These are phyloP conservation scores for Elegia similella DNA, from an alignment of 2,888 invertebrate species.

Conservation along the genomic window DNA sequence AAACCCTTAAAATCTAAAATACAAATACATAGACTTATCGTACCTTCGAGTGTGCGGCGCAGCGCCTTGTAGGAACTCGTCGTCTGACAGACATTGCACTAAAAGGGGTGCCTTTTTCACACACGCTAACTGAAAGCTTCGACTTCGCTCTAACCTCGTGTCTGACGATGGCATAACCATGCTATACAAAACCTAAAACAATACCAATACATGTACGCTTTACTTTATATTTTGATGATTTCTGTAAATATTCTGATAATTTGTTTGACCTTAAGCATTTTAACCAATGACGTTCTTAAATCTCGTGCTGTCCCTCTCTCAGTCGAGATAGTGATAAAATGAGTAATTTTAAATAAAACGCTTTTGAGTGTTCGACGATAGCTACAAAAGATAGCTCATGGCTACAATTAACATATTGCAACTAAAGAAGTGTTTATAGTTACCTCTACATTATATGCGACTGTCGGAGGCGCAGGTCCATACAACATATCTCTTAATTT, in stretches of 20 bases:
- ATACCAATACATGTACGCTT: neutral
- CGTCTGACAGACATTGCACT: slow-evolving; percentile 71
- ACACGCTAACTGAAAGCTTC: slow-evolving; percentile 82
- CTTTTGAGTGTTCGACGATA: too few relatives aligned
- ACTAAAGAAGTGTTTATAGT: neutral
- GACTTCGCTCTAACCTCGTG: slow-evolving; percentile 86
- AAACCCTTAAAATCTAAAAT: neutral
- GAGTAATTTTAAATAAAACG: too few relatives aligned
- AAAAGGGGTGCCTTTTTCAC: slow-evolving; percentile 79
- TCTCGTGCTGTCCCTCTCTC: too few relatives aligned
- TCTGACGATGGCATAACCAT: slow-evolving; percentile 95
- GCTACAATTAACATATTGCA: too few relatives aligned
- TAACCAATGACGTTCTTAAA: too few relatives aligned
- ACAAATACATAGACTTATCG: slow-evolving; percentile 4
- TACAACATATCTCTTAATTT: slow-evolving; percentile 72
- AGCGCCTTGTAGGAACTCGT: slow-evolving; percentile 72
- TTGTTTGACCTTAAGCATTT: too few relatives aligned
- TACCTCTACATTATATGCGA: slow-evolving; percentile 76
- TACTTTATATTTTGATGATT: too few relatives aligned
- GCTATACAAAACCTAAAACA: slow-evolving; percentile 87
- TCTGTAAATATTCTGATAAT: too few relatives aligned
- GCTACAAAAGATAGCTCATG: too few relatives aligned
- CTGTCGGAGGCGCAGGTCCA: slow-evolving; percentile 72
- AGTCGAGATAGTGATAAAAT: too few relatives aligned
- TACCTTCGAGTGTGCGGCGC: slow-evolving; percentile 75